Evolutionary conservation across 2,113 vertebrate genomes (phyloP).

Genomic region (Toxostoma redivivum): DNA sequence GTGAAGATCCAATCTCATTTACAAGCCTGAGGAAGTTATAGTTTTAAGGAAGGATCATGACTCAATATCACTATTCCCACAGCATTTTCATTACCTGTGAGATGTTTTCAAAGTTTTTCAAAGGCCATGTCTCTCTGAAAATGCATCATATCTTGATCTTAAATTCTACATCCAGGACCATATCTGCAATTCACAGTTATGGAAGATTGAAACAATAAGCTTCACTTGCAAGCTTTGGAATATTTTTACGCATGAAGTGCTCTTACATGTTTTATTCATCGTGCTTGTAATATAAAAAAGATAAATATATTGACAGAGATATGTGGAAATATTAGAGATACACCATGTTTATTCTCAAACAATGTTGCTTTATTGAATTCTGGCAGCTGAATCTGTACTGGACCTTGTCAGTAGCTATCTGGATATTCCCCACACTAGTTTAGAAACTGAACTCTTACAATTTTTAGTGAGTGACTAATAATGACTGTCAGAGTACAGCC

Average conservation of each 20-base stretch:
- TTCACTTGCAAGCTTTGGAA: neutral
- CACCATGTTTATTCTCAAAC: neutral
- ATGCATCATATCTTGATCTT: neutral
- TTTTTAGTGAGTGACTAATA: neutral
- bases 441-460: neutral
- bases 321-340: neutral
- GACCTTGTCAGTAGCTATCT: neutral
- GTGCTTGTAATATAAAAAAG: neutral
- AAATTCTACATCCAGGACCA: neutral
- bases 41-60: neutral
- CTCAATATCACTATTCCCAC: neutral
- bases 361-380: neutral
- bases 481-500: neutral
- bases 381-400: neutral
- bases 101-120: neutral
- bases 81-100: neutral
- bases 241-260: neutral
- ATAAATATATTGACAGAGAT: fast-evolving
- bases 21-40: neutral
- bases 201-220: neutral
- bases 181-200: neutral
- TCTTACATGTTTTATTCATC: neutral
- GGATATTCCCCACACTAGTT: neutral
- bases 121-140: neutral
- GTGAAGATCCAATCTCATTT: neutral